Evolutionary conservation across 1,140 invertebrate species (phyloP), one percentile per base, ranked within the genome.

Genomic region (Pemphigus obesinymphae): DNA sequence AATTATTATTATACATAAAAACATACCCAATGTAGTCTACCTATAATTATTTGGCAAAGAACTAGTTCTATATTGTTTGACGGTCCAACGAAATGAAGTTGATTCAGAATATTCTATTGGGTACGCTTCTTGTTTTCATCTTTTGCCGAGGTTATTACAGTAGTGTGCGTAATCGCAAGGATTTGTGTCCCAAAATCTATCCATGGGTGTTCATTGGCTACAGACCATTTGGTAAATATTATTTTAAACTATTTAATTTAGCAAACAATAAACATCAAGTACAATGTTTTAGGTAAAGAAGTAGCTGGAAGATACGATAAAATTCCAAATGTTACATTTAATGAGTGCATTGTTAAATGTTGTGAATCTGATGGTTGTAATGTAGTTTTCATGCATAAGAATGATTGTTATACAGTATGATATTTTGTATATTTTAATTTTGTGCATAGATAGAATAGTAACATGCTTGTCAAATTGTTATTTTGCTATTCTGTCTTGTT

Each of bases 311-410:
- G 88, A 72, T 93, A 89, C 83, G 89, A 88, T 45, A 89, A 91
- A 84, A 89, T 90, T 82, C 85, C 87, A 23, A 87, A 88, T 45
- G 85, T 90, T 20, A 88, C 88, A 20, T 85, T 92, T 6, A 89
- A 90, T 75, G 88, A 90, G 66, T 96, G 95, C 87, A 89, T 94
- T 5, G 88, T 90, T 83, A 88, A 89, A 48, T 96, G 95, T 85
- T 96, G 95, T 86, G 86, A 87, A 1, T 88, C 90, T 53, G 86
- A 88, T 1, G 84, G 86, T 2, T 96, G 95, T 86, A 93, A 96
- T 87, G 91, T 95, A 83, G 93, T 92, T 6, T 91, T 96, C 85
- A 92, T 94, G 85, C 90, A 91, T 82, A 91, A 94, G 84, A 86
- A 87, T 26, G 92, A 90, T 72, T 96, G 94, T 86, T 96, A 90